Evolutionary conservation across 2,797 vertebrate species (phyloP), one percentile per base, ranked within the genome.

Genomic region (Lutjanus campechanus): DNA sequence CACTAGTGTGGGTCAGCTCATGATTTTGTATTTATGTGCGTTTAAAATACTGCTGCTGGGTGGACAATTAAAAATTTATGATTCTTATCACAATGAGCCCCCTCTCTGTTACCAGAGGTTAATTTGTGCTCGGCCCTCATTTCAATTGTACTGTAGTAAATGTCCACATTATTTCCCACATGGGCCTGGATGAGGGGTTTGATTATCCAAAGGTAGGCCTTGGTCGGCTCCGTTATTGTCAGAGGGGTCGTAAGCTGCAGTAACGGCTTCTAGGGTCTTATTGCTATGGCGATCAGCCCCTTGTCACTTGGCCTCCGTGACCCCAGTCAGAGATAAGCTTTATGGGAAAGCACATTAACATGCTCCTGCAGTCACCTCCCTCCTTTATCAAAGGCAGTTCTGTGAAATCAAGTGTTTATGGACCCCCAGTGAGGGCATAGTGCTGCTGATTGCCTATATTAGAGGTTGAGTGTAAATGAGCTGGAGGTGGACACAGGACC

Each of bases 321-420:
- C 95, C 94, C 92, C 88, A 89, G 93, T 91, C 90, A 92, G 89
- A 92, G 93, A 94, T 95, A 95, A 94, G 93, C 93, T 96, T 95
- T 91, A 95, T 91, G 88, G 90, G 92, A 93, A 93, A 89, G 90
- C 89, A 91, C 88, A 95, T 92, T 94, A 95, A 94, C 94, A 94
- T 93, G 91, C 90, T 91, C 84, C 76, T 78, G 87, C 85, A 92
- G 91, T 90, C 91, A 89, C 87, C 87, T 83, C 82, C 72, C 89
- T 93, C 86, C 79, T 95, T 92, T 91, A 93, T 95, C 93, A 93
- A 90, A 92, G 89, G 86, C 88, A 76, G 84, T 88, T 88, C 90
- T 88, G 89, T 90, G 90, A 93, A 94, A 93, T 94, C 92, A 90
- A 86, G 88, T 91, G 92, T 97, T 97, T 97, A 97, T 97, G 96